phyloP scores from a whole-genome alignment of 1,140 invertebrate species.

The Trichogramma pretiosum region DNA sequence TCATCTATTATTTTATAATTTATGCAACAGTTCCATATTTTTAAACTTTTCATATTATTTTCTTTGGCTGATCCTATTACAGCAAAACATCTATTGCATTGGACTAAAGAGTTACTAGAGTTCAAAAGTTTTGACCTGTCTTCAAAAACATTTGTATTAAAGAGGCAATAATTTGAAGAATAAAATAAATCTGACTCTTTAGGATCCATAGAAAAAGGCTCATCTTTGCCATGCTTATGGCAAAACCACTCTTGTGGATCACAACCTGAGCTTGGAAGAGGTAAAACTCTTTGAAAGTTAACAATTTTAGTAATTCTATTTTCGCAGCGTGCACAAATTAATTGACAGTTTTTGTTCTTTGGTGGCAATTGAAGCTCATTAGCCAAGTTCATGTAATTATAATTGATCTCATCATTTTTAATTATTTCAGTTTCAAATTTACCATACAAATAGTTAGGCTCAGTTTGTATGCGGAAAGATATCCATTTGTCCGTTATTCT shows the following conservation, averaged over 20 bases:
- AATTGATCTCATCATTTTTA: conserved; percentile 23
- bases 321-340: conserved; percentile 31
- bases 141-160: conserved; percentile 27
- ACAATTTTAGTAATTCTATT: conserved; percentile 29
- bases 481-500: conserved; percentile 33
- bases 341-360: conserved; percentile 17
- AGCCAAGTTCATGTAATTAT: conserved; percentile 8
- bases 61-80: conserved; percentile 28
- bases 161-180: conserved; percentile 28
- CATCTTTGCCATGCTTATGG: conserved; percentile 27
- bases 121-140: conserved; percentile 25
- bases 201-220: conserved; percentile 25
- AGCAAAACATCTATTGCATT: conserved; percentile 34
- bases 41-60: conserved; percentile 22
- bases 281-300: conserved; percentile 31
- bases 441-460: conserved; percentile 29
- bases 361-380: conserved; percentile 18
- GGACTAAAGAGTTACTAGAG: conserved; percentile 20
- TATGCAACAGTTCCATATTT: conserved; percentile 37
- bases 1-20: conserved; percentile 23
- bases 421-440: conserved; percentile 34
- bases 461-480: conserved; percentile 37
- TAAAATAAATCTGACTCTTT: conserved; percentile 35
- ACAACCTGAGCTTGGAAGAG: conserved; percentile 33
- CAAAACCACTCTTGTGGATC: conserved; percentile 41